Evolutionary conservation across 1,140 invertebrate genomes (phyloP).

Genomic region (Drosophila nasuta): DNA sequence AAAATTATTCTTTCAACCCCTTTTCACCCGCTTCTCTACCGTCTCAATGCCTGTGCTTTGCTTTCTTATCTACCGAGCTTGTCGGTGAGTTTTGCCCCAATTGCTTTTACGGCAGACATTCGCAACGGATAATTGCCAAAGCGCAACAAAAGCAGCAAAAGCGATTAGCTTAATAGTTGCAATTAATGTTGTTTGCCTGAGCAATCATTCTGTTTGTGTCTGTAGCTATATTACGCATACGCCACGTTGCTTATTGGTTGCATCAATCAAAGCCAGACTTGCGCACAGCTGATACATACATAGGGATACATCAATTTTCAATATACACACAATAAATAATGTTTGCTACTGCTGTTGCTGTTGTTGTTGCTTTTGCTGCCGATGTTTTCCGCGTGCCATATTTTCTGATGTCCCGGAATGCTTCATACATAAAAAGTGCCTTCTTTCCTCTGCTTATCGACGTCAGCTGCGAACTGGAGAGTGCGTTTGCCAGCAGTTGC

Average conservation of each 20-base stretch:
- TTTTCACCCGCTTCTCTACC: neutral
- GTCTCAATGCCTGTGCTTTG: neutral
- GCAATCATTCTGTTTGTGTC: constrained; percentile 53
- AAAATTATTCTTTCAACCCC: constrained; percentile 62
- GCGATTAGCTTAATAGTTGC: constrained; percentile 78
- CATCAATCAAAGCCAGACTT: constrained; percentile 64
- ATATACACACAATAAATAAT: constrained; percentile 72
- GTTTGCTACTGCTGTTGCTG: constrained; percentile 44
- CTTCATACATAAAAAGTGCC: constrained; percentile 59
- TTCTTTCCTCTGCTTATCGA: constrained; percentile 22
- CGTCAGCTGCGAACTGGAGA: constrained; percentile 44
- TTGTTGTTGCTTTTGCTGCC: constrained; percentile 25
- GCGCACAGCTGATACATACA: constrained; percentile 12
- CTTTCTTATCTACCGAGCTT: constrained; percentile 24
- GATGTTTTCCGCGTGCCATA: constrained; percentile 68
- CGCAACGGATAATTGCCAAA: constrained; percentile 62
- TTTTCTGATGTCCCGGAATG: constrained; percentile 64
- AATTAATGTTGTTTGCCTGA: constrained; percentile 65
- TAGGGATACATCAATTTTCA: constrained; percentile 39
- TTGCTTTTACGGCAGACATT: constrained; percentile 39
- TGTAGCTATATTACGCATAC: constrained; percentile 64
- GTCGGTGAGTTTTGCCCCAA: constrained; percentile 34
- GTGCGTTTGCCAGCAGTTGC: constrained; percentile 17
- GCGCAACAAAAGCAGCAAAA: constrained; percentile 47
- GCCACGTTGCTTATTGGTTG: constrained; percentile 57